These are phyloP conservation scores for Echinops telfairi DNA, from an alignment of 2,113 vertebrate genomes.

Conservation along the genomic window DNA sequence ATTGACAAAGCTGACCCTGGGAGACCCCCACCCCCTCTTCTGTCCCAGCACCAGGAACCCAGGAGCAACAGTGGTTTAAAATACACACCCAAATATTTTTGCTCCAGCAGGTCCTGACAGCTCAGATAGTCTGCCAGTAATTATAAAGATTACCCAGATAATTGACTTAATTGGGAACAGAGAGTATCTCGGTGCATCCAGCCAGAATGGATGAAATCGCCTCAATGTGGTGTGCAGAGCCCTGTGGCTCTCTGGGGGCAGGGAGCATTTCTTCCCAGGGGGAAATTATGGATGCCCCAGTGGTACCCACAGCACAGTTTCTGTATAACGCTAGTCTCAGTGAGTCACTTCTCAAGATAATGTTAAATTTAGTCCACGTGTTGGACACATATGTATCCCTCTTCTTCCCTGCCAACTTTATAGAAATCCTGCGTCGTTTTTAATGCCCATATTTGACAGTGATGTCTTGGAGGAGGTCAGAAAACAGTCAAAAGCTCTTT, in stretches of 20 bases:
- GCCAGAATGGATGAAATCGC: constrained; percentile 58
- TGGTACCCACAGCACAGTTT: neutral
- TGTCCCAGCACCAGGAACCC: neutral
- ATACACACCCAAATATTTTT: constrained; percentile 41
- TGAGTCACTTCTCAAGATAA: constrained; percentile 1
- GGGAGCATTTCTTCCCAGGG: neutral
- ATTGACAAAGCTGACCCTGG: neutral
- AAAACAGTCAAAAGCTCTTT: constrained; percentile 52
- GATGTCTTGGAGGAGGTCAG: constrained; percentile 51
- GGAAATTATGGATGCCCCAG: neutral
- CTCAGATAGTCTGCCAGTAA: constrained; percentile 48
- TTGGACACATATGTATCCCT: neutral
- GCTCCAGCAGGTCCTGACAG: constrained; percentile 21
- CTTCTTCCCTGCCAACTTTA: constrained; percentile 7
- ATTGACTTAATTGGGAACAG: constrained; percentile 79
- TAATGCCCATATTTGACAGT: constrained; percentile 43
- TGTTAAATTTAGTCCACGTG: neutral
- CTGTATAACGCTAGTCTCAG: neutral
- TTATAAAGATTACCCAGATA: constrained; percentile 75
- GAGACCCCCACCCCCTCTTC: neutral
- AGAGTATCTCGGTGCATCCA: constrained; percentile 49
- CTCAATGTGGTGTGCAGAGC: neutral
- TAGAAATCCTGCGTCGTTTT: constrained; percentile 46
- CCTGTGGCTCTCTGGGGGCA: neutral
- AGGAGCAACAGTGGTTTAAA: constrained; percentile 25